Conservation (phyloP, 2,888 invertebrate genomes). For the Apamea sordens region DNA sequence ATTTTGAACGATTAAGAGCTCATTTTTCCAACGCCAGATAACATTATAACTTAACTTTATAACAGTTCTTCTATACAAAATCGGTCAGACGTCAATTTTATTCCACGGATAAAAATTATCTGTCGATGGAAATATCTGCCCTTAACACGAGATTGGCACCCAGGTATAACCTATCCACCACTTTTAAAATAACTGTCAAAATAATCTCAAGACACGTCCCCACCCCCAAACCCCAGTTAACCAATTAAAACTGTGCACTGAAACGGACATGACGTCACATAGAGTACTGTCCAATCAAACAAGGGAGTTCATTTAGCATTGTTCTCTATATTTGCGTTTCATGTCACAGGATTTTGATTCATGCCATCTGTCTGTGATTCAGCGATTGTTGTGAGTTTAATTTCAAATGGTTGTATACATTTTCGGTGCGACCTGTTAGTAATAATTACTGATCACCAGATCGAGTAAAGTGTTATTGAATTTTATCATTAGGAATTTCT, state of each 20-base stretch:
- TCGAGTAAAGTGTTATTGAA: neutral
- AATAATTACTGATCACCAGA: neutral
- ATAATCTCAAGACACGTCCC: constrained; percentile 30
- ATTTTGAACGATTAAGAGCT: neutral
- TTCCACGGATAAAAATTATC: no score
- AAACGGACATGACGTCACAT: constrained; percentile 50
- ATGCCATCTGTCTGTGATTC: constrained; percentile 36
- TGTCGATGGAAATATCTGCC: no score
- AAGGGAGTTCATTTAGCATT: constrained; percentile 62
- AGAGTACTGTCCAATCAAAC: constrained; percentile 59
- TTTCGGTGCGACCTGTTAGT: neutral
- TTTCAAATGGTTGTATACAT: constrained; percentile 10
- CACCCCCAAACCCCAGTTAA: constrained; percentile 12
- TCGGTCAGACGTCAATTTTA: no score
- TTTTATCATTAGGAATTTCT: neutral
- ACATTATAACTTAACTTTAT: no score
- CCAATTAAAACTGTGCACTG: constrained; percentile 56
- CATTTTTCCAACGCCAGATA: no score
- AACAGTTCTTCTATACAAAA: no score
- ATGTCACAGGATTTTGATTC: constrained; percentile 56
- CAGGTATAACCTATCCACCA: no score
- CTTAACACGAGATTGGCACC: neutral
- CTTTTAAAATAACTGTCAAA: neutral
- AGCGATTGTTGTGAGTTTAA: constrained; percentile 28
- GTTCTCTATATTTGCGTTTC: constrained; percentile 57